These are phyloP conservation scores for Myotis planiceps DNA, from an alignment of 2,797 vertebrate species.

Conservation along the genomic window DNA sequence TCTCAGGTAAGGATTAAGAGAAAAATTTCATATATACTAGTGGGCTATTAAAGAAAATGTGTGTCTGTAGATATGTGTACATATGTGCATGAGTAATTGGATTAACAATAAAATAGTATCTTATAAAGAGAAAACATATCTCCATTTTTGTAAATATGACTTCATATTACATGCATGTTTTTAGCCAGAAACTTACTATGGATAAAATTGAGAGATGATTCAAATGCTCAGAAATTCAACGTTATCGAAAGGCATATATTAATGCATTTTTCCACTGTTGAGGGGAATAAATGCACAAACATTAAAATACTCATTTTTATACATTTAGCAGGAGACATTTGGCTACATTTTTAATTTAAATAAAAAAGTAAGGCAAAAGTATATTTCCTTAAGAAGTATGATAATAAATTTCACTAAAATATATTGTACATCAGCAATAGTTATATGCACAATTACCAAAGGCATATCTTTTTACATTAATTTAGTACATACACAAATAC, in stretches of 20 bases:
- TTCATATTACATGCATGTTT: neutral
- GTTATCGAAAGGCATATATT: neutral
- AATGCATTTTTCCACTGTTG: neutral
- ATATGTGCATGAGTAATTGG: neutral
- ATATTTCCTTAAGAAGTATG: constrained; percentile 60
- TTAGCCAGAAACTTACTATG: neutral
- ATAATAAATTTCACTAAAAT: constrained; percentile 65
- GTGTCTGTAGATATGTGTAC: neutral
- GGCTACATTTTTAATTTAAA: neutral
- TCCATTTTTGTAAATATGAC: neutral
- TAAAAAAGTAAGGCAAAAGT: neutral
- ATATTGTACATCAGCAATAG: constrained; percentile 64
- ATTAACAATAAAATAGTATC: neutral
- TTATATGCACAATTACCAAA: constrained; percentile 75
- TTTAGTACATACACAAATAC: neutral
- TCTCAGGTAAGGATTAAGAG: no score
- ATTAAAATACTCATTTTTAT: constrained; percentile 13
- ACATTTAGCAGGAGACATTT: neutral
- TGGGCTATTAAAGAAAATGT: neutral
- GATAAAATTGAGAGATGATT: neutral
- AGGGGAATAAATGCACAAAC: neutral
- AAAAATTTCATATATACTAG: neutral
- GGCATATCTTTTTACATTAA: constrained; percentile 76
- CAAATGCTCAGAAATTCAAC: neutral
- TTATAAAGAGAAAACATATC: neutral